Conservation (phyloP, 2,797 vertebrate genomes). For the Rhynchonycteris naso region DNA sequence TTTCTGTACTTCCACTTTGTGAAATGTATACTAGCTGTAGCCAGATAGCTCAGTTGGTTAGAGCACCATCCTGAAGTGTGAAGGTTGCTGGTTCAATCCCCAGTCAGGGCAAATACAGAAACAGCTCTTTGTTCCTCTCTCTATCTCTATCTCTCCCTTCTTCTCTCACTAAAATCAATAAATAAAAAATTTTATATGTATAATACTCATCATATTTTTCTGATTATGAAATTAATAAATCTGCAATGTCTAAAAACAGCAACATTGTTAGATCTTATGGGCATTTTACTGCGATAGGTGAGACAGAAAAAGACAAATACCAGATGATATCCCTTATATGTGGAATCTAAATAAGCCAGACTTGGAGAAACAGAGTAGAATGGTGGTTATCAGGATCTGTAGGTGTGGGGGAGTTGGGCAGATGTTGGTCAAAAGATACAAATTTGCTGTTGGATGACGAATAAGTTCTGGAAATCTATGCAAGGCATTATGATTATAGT, state of each 20-base stretch:
- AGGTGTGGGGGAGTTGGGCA: neutral
- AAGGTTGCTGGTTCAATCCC: too few relatives aligned
- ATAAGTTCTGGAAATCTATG: neutral
- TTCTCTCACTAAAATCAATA: too few relatives aligned
- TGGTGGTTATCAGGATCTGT: neutral
- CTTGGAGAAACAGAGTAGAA: neutral
- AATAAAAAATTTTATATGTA: neutral
- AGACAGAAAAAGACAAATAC: neutral
- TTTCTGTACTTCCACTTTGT: constrained; percentile 7
- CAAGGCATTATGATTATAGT: neutral
- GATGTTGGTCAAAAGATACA: neutral
- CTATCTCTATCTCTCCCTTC: too few relatives aligned
- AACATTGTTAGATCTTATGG: neutral
- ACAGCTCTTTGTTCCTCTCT: too few relatives aligned
- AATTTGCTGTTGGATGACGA: neutral
- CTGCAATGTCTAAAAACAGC: neutral
- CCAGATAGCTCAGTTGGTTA: too few relatives aligned
- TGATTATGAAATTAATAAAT: constrained; percentile 31
- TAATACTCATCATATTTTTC: constrained; percentile 12
- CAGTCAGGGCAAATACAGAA: too few relatives aligned
- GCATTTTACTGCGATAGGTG: neutral
- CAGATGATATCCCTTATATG: neutral
- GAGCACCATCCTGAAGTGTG: too few relatives aligned
- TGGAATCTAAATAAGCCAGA: neutral
- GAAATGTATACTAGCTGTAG: neutral